These are phyloP conservation scores for Leptopilina syphax DNA, from an alignment of 2,888 invertebrate genomes.

Conservation along the genomic window DNA sequence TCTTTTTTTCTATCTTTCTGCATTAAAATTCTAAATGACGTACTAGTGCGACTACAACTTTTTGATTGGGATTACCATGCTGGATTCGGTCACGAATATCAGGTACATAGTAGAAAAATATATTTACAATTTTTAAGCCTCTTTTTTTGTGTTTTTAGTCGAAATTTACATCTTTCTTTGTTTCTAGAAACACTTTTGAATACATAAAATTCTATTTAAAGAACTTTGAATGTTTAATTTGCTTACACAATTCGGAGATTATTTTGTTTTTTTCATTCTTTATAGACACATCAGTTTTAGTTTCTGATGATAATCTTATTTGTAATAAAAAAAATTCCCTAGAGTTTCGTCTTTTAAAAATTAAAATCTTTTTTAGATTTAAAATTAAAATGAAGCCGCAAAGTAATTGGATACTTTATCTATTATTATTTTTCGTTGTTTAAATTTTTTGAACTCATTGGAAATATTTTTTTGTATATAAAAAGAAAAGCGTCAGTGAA, in stretches of 20 bases:
- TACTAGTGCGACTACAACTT: slow-evolving; percentile 30
- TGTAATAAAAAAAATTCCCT: no score
- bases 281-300: no score
- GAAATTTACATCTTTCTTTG: background rate
- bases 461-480: no score
- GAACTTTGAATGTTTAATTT: background rate
- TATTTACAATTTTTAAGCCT: background rate
- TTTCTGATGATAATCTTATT: no score
- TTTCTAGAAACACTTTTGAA: background rate
- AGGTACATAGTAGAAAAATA: slow-evolving; percentile 59
- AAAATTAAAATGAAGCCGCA: background rate
- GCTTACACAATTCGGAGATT: no score
- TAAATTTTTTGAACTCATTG: no score
- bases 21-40: slow-evolving; percentile 6
- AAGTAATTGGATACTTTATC: background rate
- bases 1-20: background rate
- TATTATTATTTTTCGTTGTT: background rate
- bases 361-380: background rate
- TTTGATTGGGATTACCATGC: slow-evolving; percentile 68
- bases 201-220: no score
- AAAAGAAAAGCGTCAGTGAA: background rate
- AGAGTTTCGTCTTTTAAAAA: background rate
- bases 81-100: slow-evolving; percentile 71
- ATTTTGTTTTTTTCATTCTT: no score
- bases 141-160: background rate